A percentile compares a stretch with the other conserved stretches of the same genome.
These are phyloP conservation scores for Podilymbus podiceps DNA, from an alignment of 2,113 vertebrate species.

Conservation along the genomic window DNA sequence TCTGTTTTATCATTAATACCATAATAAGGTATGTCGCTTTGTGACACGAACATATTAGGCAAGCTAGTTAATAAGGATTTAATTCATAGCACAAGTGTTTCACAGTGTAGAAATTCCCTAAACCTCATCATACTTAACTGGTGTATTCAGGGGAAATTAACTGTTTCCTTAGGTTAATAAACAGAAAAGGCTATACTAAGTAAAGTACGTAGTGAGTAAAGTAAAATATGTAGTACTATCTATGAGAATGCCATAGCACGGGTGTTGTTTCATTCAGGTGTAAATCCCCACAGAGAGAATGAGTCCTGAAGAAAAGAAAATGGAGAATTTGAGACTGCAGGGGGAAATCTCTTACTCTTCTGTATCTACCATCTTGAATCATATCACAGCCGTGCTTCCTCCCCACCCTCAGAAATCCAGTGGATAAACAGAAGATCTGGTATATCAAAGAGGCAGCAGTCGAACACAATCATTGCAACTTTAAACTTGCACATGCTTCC, in stretches of 20 bases:
- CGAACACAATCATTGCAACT: background rate
- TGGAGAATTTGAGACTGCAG: background rate
- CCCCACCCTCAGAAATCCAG: slow-evolving; percentile 8
- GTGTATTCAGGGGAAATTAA: background rate
- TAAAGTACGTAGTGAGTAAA: too few relatives aligned
- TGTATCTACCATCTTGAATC: background rate
- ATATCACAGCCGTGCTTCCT: slow-evolving; percentile 27
- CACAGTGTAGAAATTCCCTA: background rate
- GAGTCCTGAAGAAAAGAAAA: background rate
- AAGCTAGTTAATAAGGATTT: slow-evolving; percentile 6
- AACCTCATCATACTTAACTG: background rate
- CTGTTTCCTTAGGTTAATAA: background rate
- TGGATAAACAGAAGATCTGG: slow-evolving; percentile 28
- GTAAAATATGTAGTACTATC: background rate
- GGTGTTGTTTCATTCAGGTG: background rate
- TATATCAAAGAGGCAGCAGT: background rate
- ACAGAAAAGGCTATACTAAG: background rate
- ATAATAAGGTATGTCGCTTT: slow-evolving; percentile 4
- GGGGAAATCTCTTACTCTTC: background rate
- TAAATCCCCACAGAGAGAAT: background rate
- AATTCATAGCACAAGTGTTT: background rate
- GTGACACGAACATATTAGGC: background rate
- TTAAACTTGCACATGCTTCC: slow-evolving; percentile 27
- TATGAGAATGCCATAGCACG: background rate
- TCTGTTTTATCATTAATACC: slow-evolving; percentile 4